Evolutionary conservation across 2,888 invertebrate species (phyloP), one percentile per base, ranked within the genome.

Genomic region (Cephus pulcher): DNA sequence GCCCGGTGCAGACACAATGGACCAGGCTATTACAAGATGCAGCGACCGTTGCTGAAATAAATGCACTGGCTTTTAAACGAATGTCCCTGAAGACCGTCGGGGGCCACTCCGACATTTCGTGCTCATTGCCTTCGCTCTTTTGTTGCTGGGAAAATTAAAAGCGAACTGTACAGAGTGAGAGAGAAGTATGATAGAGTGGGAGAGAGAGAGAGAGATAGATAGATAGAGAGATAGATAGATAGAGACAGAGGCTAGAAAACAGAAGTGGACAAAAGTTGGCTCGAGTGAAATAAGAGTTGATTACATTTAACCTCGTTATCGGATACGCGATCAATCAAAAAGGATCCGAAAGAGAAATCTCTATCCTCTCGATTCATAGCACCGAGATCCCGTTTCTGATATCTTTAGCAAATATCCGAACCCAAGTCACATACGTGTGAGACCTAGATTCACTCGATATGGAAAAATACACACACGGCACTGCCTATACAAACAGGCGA

Each of bases 41-140:
- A 74, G 74, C 74, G n/a, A 74, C 34, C 74, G 74, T 34, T 74
- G 34, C 35, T 35, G 35, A 74, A 74, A 74, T 74, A 74, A 74
- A 74, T 35, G 74, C 34, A 74, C 74, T 34, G 74, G 34, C 74
- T 35, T 35, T 34, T 35, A 34, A 34, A 34, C 30, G 74, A 74
- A 74, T 34, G 74, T 74, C 37, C 34, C 71, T 71, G 33, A 56
- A 71, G 71, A 71, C 33, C 32, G 71, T 71, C 71, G 11, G 71
- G 33, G 71, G 23, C 71, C 71, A 71, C 71, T 71, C 71, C 0
- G 15, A 9, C 71, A 34, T 71, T 71, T 33, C 11, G 71, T 34
- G 34, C 71, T 71, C 32, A 34, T 34, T 33, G 32, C 34, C 32
- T 23, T 32, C 32, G 71, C 34, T 33, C 71, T 34, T 71, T 34